Base-by-base conservation (phyloP, 2,888 invertebrate species). In the Steinernema scapterisci region DNA sequence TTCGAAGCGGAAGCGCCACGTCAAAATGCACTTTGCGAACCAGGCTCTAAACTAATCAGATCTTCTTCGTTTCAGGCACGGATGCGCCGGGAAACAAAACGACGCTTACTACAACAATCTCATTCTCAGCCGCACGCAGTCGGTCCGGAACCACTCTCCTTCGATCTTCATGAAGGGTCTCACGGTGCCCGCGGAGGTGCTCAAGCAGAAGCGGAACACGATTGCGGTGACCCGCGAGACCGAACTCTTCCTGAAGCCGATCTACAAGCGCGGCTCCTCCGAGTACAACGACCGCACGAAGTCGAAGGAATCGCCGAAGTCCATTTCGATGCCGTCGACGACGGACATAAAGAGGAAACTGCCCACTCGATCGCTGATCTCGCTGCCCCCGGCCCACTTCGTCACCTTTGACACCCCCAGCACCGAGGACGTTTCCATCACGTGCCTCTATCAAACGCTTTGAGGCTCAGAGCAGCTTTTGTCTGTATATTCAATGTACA, bases 71-170 rank as follows among this genome's bases (percentile, higher is more conserved):
- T 74, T 73, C 51, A 74, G 74, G 23, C 70, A 71, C 74, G 73
- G 74, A 23, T 75, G 75, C 25, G 75, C 45, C 25, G 38, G 52
- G 23, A 46, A 52, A 5, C 44, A 76, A 27, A 71, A 76, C 27
- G 75, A 76, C 52, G 75, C 71, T 1, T 70, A 76, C 52, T 76
- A 76, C 72, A 77, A 76, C 71, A 72, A 45, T n/a, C 45, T 76
- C 52, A 63, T 63, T 16, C 52, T 43, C 38, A 54, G 71, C 25
- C 45, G 76, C 16, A 76, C 76, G 7, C 71, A 77, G 19, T 76
- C 76, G 25, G 76, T 76, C 45, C 75, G 76, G 11, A 63, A 63
- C 63, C 21, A 27, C 31, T 31, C 31, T 2, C 63, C 63, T 11
- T 63, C 63, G n/a, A 63, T 63, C 31, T 63, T 63, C 63, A 31